A percentile compares a stretch with the other conserved stretches of the same genome.
Evolutionary conservation across 2,797 vertebrate genomes (phyloP).

Genomic region (Oreochromis grahami): DNA sequence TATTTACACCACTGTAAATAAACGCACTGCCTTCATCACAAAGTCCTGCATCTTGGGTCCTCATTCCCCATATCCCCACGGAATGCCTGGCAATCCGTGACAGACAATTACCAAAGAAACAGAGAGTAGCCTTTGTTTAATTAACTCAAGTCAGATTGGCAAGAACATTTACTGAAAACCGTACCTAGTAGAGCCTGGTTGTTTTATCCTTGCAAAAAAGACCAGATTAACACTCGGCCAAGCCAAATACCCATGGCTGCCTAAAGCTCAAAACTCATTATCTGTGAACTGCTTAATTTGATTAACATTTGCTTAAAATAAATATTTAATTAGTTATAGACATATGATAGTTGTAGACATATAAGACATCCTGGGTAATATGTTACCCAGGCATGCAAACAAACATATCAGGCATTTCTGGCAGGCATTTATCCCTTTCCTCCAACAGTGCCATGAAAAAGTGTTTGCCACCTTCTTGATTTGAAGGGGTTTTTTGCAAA

Average conservation of each 20-base stretch:
- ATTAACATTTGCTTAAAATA: background rate
- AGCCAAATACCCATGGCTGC: background rate
- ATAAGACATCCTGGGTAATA: background rate
- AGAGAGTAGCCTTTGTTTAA: conserved; percentile 20
- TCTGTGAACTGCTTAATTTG: background rate
- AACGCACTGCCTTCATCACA: no score
- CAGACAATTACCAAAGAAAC: conserved; percentile 18
- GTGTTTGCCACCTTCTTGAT: no score
- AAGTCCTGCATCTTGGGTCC: no score
- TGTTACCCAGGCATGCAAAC: background rate
- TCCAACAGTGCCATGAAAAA: background rate
- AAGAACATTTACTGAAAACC: background rate
- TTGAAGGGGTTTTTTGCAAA: no score
- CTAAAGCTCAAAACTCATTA: background rate
- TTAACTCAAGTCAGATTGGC: conserved; percentile 26
- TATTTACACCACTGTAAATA: no score
- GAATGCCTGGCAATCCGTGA: no score
- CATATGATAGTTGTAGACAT: background rate
- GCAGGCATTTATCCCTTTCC: background rate
- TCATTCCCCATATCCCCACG: no score
- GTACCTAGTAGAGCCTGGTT: background rate
- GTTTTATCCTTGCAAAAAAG: background rate
- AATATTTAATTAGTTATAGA: background rate
- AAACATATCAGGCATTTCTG: background rate
- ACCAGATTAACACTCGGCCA: background rate